Evolutionary conservation across 2,888 invertebrate genomes (phyloP).

Genomic region (Acleris sparsana): DNA sequence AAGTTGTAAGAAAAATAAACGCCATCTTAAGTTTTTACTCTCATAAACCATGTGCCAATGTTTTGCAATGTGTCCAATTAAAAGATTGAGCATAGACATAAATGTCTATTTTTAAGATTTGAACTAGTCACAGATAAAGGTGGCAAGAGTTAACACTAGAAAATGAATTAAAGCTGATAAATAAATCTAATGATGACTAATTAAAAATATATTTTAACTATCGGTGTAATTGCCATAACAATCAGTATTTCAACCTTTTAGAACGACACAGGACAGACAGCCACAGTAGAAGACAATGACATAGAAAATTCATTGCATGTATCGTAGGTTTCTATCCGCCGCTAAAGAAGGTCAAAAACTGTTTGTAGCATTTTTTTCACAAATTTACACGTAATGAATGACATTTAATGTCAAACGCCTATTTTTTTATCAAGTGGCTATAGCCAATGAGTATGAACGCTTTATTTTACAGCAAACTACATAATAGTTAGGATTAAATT

Average conservation of each 20-base stretch:
- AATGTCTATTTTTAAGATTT: not conserved
- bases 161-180: conserved; percentile 32
- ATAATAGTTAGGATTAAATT: conserved; percentile 14
- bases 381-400: not conserved
- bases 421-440: not conserved
- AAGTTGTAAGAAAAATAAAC: no score
- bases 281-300: not conserved
- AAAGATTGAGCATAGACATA: conserved; percentile 14
- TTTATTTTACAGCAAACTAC: conserved; percentile 8
- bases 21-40: no score
- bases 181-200: conserved; percentile 16
- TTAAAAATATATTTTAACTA: not conserved
- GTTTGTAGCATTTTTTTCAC: not conserved
- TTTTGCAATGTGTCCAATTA: conserved; percentile 2
- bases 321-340: no score
- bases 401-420: not conserved
- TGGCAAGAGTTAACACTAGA: conserved; percentile 33
- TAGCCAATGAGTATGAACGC: no score
- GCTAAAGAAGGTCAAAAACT: no score
- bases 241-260: no score
- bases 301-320: not conserved
- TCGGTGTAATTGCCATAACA: no score
- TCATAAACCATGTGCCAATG: not conserved
- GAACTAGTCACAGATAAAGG: conserved; percentile 1
- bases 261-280: no score